Evolutionary conservation across 2,888 invertebrate genomes (phyloP).

Genomic region (Eupithecia abbreviata): DNA sequence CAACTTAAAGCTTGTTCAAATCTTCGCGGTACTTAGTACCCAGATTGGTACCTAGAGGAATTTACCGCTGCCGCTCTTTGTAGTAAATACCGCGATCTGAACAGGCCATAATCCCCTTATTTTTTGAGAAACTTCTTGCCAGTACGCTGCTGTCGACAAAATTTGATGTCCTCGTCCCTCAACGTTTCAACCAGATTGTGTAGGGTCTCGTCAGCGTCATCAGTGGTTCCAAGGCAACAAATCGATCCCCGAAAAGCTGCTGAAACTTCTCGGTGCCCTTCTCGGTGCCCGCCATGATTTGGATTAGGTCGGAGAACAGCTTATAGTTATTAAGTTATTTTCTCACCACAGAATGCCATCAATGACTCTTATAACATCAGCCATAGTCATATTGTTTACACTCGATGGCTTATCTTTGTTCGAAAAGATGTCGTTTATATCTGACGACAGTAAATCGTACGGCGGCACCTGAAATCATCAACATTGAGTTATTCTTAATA

Average conservation of each 20-base stretch:
- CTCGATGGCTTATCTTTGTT: conserved; percentile 45
- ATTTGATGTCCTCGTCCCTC: too few species aligned
- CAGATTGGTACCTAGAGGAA: neutral
- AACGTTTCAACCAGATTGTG: too few species aligned
- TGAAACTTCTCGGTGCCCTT: too few species aligned
- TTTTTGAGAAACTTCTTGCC: neutral
- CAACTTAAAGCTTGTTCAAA: too few species aligned
- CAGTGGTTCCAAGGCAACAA: too few species aligned
- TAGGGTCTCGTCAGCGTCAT: too few species aligned
- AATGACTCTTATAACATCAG: conserved; percentile 69
- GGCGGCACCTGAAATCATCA: conserved; percentile 65
- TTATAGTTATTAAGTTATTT: neutral
- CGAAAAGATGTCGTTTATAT: conserved; percentile 51
- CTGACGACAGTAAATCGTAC: conserved; percentile 69
- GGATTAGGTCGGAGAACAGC: too few species aligned
- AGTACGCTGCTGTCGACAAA: too few species aligned
- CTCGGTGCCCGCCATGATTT: too few species aligned
- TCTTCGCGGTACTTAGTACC: neutral
- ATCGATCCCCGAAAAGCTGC: too few species aligned
- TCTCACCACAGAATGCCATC: conserved; percentile 68
- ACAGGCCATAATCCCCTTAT: neutral
- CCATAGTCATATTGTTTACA: conserved; percentile 66
- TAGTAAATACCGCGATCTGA: neutral
- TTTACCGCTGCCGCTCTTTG: neutral
- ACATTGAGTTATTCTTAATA: neutral